Evolutionary conservation across 2,888 invertebrate species (phyloP).

Genomic region (Sericinus montela): DNA sequence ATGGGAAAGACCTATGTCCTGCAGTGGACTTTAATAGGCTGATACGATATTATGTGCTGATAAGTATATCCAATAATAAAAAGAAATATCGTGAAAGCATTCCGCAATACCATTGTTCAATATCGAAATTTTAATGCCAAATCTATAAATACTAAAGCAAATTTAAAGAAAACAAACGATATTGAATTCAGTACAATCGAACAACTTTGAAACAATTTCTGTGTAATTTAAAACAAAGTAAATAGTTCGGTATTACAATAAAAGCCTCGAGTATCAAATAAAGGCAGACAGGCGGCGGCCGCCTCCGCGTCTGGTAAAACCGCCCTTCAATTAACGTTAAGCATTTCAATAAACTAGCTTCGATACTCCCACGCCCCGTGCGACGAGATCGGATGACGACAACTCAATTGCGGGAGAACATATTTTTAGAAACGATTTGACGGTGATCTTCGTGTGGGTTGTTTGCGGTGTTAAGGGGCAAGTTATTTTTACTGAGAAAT

Average conservation of each 20-base stretch:
- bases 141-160: no score
- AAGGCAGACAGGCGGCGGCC: conserved; percentile 36
- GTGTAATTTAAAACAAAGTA: neutral
- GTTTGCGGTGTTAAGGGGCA: neutral
- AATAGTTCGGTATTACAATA: conserved; percentile 18
- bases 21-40: no score
- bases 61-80: no score
- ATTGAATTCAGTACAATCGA: no score
- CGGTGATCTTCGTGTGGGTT: neutral
- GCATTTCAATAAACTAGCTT: conserved; percentile 37
- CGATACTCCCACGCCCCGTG: conserved; percentile 32
- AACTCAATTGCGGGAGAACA: conserved; percentile 24
- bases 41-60: no score
- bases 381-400: conserved; percentile 10
- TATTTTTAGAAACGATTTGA: conserved; percentile 24
- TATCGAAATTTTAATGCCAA: no score
- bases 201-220: no score
- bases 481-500: neutral
- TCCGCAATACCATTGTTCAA: no score
- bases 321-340: conserved; percentile 51
- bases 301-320: conserved; percentile 51
- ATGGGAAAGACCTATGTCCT: no score
- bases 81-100: no score
- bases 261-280: conserved; percentile 23
- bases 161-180: no score